A percentile compares a stretch with the other conserved stretches of the same genome.
phyloP scores from a whole-genome alignment of 1,140 invertebrate genomes.

The Cyphomyrmex costatus region DNA sequence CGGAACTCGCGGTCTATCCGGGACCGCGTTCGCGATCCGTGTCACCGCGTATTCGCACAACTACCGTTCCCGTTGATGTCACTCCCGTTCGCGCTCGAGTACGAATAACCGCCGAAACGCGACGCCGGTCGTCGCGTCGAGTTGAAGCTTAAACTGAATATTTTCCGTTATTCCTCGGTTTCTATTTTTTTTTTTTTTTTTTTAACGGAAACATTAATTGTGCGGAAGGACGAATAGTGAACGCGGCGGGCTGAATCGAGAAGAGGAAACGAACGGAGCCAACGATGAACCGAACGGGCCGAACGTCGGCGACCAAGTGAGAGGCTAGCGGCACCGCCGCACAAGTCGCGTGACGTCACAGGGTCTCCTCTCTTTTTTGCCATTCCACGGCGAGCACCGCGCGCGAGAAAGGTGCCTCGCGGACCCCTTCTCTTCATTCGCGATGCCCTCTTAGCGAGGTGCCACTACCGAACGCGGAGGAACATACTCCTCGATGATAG shows the following conservation, averaged over 20 bases:
- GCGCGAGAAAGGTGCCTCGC: conserved; percentile 82
- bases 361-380: conserved; percentile 80
- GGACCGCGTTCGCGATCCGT: conserved; percentile 15
- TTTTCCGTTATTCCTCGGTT: neutral
- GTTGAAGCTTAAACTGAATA: neutral
- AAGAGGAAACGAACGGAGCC: conserved; percentile 46
- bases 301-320: conserved; percentile 83
- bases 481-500: conserved; percentile 67
- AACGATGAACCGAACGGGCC: conserved; percentile 78
- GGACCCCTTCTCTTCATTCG: conserved; percentile 69
- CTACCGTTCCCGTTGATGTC: conserved; percentile 39
- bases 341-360: conserved; percentile 83
- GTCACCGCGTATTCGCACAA: conserved; percentile 60
- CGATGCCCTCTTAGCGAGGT: conserved; percentile 74
- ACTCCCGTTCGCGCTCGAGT: conserved; percentile 17
- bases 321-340: conserved; percentile 83
- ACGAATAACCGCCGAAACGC: neutral
- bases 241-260: neutral
- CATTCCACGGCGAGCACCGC: conserved; percentile 78
- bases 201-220: neutral
- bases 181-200: neutral
- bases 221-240: neutral
- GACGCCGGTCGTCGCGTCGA: neutral
- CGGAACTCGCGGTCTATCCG: conserved; percentile 7
- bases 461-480: conserved; percentile 64